Conservation (phyloP, 2,113 vertebrate genomes). For the Stegastes partitus region DNA sequence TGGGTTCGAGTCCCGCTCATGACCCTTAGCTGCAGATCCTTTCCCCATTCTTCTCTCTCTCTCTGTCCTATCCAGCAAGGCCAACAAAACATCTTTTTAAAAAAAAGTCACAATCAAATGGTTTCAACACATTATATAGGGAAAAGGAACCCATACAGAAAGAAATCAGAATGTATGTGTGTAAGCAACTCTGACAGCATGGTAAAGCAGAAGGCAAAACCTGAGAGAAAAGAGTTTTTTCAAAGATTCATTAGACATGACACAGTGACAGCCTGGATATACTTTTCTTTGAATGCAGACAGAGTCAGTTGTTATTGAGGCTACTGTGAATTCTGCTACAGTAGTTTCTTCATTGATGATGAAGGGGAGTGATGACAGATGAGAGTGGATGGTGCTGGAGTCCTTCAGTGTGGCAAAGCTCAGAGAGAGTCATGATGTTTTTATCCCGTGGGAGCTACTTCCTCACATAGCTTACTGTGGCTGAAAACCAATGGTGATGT, state of each 20-base stretch:
- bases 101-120: too few species aligned
- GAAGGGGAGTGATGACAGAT: conserved; percentile 28
- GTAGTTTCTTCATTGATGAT: conserved; percentile 10
- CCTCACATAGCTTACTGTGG: conserved; percentile 14
- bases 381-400: conserved; percentile 14
- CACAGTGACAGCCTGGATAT: not conserved
- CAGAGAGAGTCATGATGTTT: conserved; percentile 34
- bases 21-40: too few species aligned
- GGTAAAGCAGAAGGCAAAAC: conserved; percentile 1
- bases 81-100: too few species aligned
- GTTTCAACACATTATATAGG: too few species aligned
- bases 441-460: conserved; percentile 19
- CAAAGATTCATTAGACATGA: not conserved
- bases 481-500: conserved; percentile 34
- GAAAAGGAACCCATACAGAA: too few species aligned
- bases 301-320: not conserved
- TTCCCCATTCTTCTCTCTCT: too few species aligned
- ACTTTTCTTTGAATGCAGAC: conserved; percentile 7
- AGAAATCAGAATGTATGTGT: not conserved
- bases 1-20: too few species aligned
- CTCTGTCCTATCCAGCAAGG: too few species aligned
- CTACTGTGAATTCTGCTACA: conserved; percentile 11
- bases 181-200: not conserved
- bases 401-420: conserved; percentile 10
- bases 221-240: not conserved